Conservation (phyloP, 2,797 vertebrate genomes). For the Melanotaenia trifasciata region DNA sequence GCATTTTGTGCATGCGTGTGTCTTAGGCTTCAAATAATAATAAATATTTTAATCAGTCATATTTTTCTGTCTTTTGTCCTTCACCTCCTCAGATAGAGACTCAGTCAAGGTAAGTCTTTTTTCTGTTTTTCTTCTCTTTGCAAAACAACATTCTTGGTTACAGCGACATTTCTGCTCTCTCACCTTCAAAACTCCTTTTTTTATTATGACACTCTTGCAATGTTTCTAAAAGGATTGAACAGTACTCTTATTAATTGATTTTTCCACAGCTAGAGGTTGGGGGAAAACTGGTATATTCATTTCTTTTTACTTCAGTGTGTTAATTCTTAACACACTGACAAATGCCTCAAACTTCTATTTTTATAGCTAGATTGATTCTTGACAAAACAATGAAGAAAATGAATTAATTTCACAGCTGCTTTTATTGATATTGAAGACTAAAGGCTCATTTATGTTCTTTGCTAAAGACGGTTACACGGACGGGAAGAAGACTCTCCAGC, state of each 20-base stretch:
- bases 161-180: not conserved
- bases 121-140: not conserved
- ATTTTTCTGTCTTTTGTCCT: slow-evolving; percentile 28
- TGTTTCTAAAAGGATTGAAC: not conserved
- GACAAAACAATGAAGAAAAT: too few relatives aligned
- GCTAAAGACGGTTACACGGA: too few relatives aligned
- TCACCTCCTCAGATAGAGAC: slow-evolving; percentile 88
- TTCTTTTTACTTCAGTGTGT: not conserved
- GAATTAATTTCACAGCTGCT: not conserved
- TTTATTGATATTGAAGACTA: not conserved
- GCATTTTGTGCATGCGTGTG: not conserved
- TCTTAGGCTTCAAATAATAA: slow-evolving; percentile 22
- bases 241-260: not conserved
- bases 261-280: too few relatives aligned
- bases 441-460: too few relatives aligned
- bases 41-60: slow-evolving; percentile 22
- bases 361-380: too few relatives aligned
- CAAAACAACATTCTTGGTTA: not conserved
- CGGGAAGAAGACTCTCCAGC: too few relatives aligned
- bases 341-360: too few relatives aligned
- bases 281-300: not conserved
- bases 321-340: not conserved
- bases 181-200: not conserved
- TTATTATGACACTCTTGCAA: not conserved
- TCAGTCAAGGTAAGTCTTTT: slow-evolving; percentile 91